Evolutionary conservation across 2,113 vertebrate species (phyloP), one percentile per base, ranked within the genome.

Genomic region (Candoia aspera): DNA sequence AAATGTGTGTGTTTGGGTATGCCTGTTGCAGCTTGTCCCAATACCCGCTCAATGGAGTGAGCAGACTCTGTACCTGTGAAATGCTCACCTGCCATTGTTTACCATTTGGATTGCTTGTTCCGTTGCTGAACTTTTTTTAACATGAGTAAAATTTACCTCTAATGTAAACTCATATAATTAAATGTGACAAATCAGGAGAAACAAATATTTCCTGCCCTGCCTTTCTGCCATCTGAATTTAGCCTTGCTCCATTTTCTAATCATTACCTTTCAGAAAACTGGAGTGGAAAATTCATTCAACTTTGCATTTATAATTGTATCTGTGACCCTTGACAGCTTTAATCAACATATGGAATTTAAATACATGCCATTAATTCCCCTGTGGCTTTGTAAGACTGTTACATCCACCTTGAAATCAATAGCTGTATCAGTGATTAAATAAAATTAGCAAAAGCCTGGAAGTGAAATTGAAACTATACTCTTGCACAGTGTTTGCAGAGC

Each of bases 331-430:
- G 94, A 93, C 92, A 94, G 87, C 55, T 95, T 94, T 94, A 95
- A 96, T 96, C 94, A 96, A 93, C 95, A 93, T 93, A 96, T 90
- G 92, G 95, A 93, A 95, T 95, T 95, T 95, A 96, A 96, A 95
- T 94, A 93, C 87, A 62, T 91, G 46, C 83, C 89, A 11, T 84
- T 79, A 17, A 21, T 92, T 94, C 92, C 92, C 93, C 17, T 24
- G 91, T 90, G 95, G 86, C 92, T 95, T 92, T 91, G 92, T 86
- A 92, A 90, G 92, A 95, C 92, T 95, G 95, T 94, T 49, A 94
- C 95, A 94, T 94, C 91, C 91, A n/a, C 86, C 92, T 94, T 8
- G 17, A 96, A 96, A 97, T 97, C 96, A 97, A 96, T 97, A 96
- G 95, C 95, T 96, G 95, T 95, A 96, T 96, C 94, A 95, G 91